Percentiles rank a stretch among this genome's conserved stretches.
phyloP scores from a whole-genome alignment of 2,113 vertebrate species.

The Chionodraco myersi region DNA sequence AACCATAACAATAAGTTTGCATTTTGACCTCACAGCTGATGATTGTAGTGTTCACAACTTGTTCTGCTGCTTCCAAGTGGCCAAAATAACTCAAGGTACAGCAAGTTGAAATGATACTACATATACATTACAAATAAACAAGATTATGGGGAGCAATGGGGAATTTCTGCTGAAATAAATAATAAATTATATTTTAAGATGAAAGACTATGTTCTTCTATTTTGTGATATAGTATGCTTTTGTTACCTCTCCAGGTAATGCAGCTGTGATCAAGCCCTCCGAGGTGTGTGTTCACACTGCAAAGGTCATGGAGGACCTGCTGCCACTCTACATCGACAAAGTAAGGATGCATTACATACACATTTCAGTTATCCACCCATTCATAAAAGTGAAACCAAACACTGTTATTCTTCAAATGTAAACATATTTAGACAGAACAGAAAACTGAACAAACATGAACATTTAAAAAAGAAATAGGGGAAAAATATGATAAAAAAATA shows the following conservation, averaged over 20 bases:
- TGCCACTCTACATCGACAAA: slow-evolving; percentile 92
- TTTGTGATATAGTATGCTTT: background rate
- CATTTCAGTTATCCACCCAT: background rate
- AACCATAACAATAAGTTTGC: too few species aligned
- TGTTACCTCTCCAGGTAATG: slow-evolving; percentile 87
- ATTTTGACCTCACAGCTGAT: background rate
- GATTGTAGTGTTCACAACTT: background rate
- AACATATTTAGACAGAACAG: too few species aligned
- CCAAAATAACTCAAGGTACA: background rate
- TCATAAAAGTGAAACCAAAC: background rate
- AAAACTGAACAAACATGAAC: too few species aligned
- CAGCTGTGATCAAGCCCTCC: slow-evolving; percentile 92
- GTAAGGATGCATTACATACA: slow-evolving; percentile 74
- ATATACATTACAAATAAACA: background rate
- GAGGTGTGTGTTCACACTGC: slow-evolving; percentile 90
- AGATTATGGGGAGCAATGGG: background rate
- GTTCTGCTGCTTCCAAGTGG: background rate
- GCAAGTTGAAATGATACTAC: background rate
- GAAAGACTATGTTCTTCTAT: background rate
- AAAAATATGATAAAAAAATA: too few species aligned
- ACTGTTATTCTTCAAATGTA: too few species aligned
- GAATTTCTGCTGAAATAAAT: background rate
- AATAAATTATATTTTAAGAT: background rate
- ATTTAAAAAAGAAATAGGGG: too few species aligned
- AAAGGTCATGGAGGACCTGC: slow-evolving; percentile 85